Evolutionary conservation across 2,113 vertebrate species (phyloP).

Genomic region (Tragelaphus imberbis): DNA sequence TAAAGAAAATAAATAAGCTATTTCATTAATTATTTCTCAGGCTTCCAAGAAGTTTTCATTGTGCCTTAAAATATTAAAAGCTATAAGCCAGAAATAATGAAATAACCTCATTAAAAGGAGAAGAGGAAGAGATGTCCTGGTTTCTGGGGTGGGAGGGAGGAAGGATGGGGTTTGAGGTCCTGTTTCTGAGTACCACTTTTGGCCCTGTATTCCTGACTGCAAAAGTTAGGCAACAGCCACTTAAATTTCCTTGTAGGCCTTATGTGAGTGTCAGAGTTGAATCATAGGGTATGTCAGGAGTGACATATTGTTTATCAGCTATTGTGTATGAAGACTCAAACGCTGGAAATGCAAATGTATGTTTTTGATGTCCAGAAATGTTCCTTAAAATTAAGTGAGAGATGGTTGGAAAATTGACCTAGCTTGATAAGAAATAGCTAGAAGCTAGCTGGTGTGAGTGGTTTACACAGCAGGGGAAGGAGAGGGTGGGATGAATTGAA

Average conservation of each 20-base stretch:
- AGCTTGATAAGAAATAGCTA: constrained; percentile 53
- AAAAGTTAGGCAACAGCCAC: neutral
- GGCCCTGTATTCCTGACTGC: neutral
- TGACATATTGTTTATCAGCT: neutral
- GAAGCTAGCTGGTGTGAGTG: constrained; percentile 22
- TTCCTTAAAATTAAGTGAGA: constrained; percentile 32
- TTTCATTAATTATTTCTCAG: constrained; percentile 36
- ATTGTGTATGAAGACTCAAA: neutral
- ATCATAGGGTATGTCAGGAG: neutral
- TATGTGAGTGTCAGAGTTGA: neutral
- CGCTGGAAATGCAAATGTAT: constrained; percentile 20
- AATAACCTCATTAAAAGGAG: neutral
- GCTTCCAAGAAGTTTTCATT: neutral
- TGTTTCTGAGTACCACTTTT: neutral
- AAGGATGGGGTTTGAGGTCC: neutral
- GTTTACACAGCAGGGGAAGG: constrained; percentile 16
- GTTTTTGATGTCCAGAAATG: constrained; percentile 26
- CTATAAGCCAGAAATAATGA: neutral
- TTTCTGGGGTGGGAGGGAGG: neutral
- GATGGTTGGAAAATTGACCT: constrained; percentile 13
- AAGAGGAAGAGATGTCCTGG: neutral
- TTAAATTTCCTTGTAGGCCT: neutral
- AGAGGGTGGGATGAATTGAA: neutral
- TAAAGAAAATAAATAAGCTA: neutral
- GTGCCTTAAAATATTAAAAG: constrained; percentile 45